A percentile compares a stretch with the other conserved stretches of the same genome.
Evolutionary conservation across 2,888 invertebrate species (phyloP).

Genomic region (Parthenolecanium corni): DNA sequence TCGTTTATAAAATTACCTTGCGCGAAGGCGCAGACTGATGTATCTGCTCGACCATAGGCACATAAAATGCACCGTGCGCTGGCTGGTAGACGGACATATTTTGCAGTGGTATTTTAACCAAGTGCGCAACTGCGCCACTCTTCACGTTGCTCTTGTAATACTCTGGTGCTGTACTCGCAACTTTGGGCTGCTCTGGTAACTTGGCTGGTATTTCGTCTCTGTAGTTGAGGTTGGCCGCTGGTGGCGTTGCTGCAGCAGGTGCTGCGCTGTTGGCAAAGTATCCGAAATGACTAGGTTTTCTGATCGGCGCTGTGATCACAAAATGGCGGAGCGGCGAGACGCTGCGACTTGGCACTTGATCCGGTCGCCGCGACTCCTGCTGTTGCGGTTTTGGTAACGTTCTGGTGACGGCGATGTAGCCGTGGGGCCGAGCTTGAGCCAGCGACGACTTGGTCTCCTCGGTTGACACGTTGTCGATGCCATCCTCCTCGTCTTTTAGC

Average conservation of each 20-base stretch:
- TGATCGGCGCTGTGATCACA: background rate
- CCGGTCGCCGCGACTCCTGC: background rate
- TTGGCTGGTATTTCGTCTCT: slow-evolving; percentile 1
- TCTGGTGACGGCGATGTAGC: background rate
- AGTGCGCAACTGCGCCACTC: too few species aligned
- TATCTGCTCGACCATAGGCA: background rate
- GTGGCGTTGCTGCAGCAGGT: background rate
- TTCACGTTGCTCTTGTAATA: background rate
- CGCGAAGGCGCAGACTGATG: background rate
- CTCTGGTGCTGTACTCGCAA: background rate
- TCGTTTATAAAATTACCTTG: too few species aligned
- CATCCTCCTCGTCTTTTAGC: slow-evolving; percentile 1
- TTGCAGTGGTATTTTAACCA: background rate
- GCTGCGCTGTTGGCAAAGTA: background rate
- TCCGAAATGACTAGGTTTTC: slow-evolving; percentile 23
- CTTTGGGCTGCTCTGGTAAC: background rate
- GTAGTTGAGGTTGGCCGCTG: background rate
- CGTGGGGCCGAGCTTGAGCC: background rate
- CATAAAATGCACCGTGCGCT: background rate
- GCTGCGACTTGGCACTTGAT: background rate
- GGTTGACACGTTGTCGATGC: background rate
- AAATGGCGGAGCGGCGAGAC: slow-evolving; percentile 8
- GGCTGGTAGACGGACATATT: background rate
- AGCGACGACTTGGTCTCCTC: background rate
- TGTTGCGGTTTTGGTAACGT: background rate